phyloP scores from a whole-genome alignment of 2,888 invertebrate genomes.

The Agrochola macilenta region DNA sequence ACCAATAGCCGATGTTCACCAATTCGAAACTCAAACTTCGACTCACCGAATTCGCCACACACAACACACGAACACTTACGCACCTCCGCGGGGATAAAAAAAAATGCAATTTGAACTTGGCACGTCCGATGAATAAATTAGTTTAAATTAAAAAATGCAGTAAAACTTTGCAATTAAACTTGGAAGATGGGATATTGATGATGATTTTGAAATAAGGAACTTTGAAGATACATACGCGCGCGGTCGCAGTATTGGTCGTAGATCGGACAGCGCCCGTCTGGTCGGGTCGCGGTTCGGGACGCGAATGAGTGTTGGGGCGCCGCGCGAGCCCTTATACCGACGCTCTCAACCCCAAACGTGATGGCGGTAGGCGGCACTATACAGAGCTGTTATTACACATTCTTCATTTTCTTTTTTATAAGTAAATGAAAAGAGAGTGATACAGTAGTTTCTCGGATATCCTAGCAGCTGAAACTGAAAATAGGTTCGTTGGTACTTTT shows the following conservation, averaged over 20 bases:
- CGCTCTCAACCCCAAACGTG: slow-evolving; percentile 73
- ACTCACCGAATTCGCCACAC: slow-evolving; percentile 69
- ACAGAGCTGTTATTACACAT: slow-evolving; percentile 67
- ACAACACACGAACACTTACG: slow-evolving; percentile 67
- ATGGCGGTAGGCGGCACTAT: slow-evolving; percentile 81
- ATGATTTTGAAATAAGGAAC: slow-evolving; percentile 55
- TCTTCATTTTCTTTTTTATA: not conserved
- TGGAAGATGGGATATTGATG: slow-evolving; percentile 57
- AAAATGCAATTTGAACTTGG: slow-evolving; percentile 37
- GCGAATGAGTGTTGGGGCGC: slow-evolving; percentile 80
- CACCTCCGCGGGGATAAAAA: slow-evolving; percentile 54
- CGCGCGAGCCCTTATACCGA: slow-evolving; percentile 84
- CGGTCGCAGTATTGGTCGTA: slow-evolving; percentile 77
- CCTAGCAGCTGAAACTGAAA: not conserved
- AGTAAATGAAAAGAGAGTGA: too few species aligned
- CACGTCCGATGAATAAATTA: slow-evolving; percentile 31
- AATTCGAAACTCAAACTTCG: slow-evolving; percentile 62
- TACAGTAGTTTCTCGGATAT: too few species aligned
- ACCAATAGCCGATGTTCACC: slow-evolving; percentile 42
- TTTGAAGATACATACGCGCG: slow-evolving; percentile 85
- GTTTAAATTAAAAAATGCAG: slow-evolving; percentile 4
- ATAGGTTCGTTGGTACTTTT: not conserved
- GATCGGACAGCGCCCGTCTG: slow-evolving; percentile 81
- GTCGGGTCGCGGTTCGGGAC: slow-evolving; percentile 82
- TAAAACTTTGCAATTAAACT: slow-evolving; percentile 60